phyloP scores from a whole-genome alignment of 2,888 invertebrate genomes.

The Polia nebulosa region DNA sequence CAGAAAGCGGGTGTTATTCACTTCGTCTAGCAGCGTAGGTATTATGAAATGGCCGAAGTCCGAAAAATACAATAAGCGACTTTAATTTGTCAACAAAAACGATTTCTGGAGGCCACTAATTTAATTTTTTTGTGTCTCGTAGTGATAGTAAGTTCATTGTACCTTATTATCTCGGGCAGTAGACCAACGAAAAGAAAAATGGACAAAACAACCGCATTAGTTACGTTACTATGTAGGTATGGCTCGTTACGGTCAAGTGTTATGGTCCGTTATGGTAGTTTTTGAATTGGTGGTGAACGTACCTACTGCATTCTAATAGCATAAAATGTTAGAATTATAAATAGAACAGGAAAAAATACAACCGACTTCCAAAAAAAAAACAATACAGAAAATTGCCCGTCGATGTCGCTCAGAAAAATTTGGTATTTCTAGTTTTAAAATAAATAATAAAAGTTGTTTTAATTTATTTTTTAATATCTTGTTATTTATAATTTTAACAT shows the following conservation, averaged over 20 bases:
- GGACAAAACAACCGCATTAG: neutral
- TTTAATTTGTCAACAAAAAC: neutral
- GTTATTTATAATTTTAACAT: too few species aligned
- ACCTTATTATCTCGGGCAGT: conserved; percentile 30
- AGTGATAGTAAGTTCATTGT: conserved; percentile 41
- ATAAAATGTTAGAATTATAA: too few species aligned
- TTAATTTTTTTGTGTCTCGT: conserved; percentile 7
- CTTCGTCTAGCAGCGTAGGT: neutral
- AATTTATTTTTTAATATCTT: too few species aligned
- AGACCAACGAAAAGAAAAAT: conserved; percentile 20
- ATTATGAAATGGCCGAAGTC: neutral
- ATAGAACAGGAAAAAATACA: too few species aligned
- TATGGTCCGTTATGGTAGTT: neutral
- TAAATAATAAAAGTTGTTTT: too few species aligned
- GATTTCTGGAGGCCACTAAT: neutral
- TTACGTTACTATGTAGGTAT: neutral
- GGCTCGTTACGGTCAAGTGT: conserved; percentile 7
- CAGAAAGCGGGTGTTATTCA: neutral
- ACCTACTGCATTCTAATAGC: too few species aligned
- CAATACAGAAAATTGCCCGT: too few species aligned
- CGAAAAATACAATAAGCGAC: neutral
- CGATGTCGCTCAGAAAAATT: too few species aligned
- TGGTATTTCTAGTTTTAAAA: too few species aligned
- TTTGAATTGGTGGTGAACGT: neutral
- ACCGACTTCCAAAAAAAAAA: too few species aligned